These are phyloP conservation scores for Dendroctonus valens DNA, from an alignment of 1,140 invertebrate species.

Conservation along the genomic window DNA sequence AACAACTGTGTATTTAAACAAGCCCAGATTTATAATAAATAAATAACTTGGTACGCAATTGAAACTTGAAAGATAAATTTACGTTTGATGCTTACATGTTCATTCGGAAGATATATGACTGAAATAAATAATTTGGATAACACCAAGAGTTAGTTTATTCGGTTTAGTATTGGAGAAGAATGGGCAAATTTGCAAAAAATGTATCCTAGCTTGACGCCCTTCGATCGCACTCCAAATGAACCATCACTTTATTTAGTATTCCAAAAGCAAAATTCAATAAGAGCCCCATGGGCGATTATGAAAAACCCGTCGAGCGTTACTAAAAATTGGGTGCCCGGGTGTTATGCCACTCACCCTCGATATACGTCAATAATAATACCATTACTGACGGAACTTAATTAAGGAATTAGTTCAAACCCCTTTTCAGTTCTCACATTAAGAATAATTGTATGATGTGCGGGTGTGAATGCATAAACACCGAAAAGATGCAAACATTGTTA, in stretches of 20 bases:
- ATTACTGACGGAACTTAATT: slow-evolving; percentile 23
- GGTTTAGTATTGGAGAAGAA: too few species aligned
- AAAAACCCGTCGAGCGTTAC: slow-evolving; percentile 21
- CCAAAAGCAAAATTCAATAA: slow-evolving; percentile 25
- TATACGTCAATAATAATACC: slow-evolving; percentile 25
- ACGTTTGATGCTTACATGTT: slow-evolving; percentile 1
- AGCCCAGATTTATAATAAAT: slow-evolving; percentile 16
- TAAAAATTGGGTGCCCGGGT: slow-evolving; percentile 14
- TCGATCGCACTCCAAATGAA: not conserved
- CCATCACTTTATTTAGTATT: slow-evolving; percentile 16
- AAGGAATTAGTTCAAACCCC: slow-evolving; percentile 21
- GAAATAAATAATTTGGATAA: not conserved
- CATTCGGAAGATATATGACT: not conserved
- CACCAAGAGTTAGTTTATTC: too few species aligned
- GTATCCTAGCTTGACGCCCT: too few species aligned
- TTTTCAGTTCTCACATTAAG: slow-evolving; percentile 16
- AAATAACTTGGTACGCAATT: slow-evolving; percentile 7
- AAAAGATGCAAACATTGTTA: slow-evolving; percentile 11
- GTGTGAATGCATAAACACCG: slow-evolving; percentile 2
- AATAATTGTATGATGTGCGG: slow-evolving; percentile 14
- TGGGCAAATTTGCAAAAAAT: too few species aligned
- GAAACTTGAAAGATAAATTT: slow-evolving; percentile 3
- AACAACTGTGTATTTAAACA: slow-evolving; percentile 18
- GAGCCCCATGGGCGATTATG: slow-evolving; percentile 9
- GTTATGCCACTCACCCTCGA: slow-evolving; percentile 16